phyloP scores from a whole-genome alignment of 2,113 vertebrate genomes.

The Dasyurus viverrinus region DNA sequence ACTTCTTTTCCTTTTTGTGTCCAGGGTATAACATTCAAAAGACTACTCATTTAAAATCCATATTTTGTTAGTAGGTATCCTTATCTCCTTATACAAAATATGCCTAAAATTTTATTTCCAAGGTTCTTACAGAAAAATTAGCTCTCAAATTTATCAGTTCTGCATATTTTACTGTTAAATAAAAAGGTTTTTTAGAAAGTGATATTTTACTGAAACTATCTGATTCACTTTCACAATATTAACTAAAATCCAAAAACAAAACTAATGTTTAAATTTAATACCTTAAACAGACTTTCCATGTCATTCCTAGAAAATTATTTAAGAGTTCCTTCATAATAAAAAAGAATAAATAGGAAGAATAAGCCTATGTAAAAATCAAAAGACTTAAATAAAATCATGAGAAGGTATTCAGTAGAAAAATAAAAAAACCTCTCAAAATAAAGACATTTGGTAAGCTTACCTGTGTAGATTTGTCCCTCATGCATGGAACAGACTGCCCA shows the following conservation, averaged over 20 bases:
- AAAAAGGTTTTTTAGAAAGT: neutral
- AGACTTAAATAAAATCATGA: conserved; percentile 20
- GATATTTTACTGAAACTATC: too few species aligned
- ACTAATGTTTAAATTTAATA: neutral
- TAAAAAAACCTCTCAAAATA: conserved; percentile 28
- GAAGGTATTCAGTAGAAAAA: neutral
- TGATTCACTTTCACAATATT: too few species aligned
- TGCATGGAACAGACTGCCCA: conserved; percentile 90
- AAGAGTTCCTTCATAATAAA: neutral
- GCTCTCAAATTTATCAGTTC: neutral
- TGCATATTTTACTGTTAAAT: neutral
- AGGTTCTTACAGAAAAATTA: neutral
- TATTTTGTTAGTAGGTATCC: too few species aligned
- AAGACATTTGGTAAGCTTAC: conserved; percentile 81
- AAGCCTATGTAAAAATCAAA: conserved; percentile 24
- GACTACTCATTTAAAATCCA: too few species aligned
- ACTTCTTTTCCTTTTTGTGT: too few species aligned
- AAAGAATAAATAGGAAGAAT: neutral
- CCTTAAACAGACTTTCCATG: neutral
- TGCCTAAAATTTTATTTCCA: too few species aligned
- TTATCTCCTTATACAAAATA: too few species aligned
- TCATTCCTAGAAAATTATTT: neutral
- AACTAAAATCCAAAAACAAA: too few species aligned
- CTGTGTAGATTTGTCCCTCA: conserved; percentile 98
- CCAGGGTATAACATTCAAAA: too few species aligned